Evolutionary conservation across 1,140 invertebrate species (phyloP).

Genomic region (Adoxophyes honmai): DNA sequence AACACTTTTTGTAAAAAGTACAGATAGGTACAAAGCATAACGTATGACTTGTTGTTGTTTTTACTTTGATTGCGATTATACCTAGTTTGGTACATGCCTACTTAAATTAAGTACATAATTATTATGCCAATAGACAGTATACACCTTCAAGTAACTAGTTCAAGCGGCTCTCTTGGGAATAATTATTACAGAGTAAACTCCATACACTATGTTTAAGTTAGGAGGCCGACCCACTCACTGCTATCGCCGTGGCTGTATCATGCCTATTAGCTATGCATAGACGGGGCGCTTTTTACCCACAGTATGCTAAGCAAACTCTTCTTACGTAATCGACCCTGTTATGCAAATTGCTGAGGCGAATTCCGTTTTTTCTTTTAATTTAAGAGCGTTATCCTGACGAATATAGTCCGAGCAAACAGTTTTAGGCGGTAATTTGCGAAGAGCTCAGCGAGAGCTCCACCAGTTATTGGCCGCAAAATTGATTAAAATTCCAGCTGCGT

Average conservation of each 20-base stretch:
- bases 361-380: slow-evolving; percentile 45
- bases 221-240: no score
- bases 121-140: no score
- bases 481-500: slow-evolving; percentile 60
- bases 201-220: no score
- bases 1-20: no score
- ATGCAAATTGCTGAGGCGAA: slow-evolving; percentile 34
- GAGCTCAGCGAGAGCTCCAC: slow-evolving; percentile 29
- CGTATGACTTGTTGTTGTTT: no score
- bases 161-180: no score
- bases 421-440: slow-evolving; percentile 55
- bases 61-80: no score
- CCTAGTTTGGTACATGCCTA: no score
- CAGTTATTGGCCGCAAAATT: slow-evolving; percentile 59
- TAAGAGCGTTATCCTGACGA: slow-evolving; percentile 44
- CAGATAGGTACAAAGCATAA: no score
- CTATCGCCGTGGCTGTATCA: background rate
- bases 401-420: slow-evolving; percentile 42
- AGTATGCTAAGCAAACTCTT: background rate
- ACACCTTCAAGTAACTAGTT: no score
- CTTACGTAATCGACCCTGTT: slow-evolving; percentile 36
- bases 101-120: no score
- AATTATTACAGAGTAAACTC: no score
- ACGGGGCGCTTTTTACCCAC: background rate
- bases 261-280: background rate